Evolutionary conservation across 2,888 invertebrate genomes (phyloP), one percentile per base, ranked within the genome.

Genomic region (Lingula anatina): DNA sequence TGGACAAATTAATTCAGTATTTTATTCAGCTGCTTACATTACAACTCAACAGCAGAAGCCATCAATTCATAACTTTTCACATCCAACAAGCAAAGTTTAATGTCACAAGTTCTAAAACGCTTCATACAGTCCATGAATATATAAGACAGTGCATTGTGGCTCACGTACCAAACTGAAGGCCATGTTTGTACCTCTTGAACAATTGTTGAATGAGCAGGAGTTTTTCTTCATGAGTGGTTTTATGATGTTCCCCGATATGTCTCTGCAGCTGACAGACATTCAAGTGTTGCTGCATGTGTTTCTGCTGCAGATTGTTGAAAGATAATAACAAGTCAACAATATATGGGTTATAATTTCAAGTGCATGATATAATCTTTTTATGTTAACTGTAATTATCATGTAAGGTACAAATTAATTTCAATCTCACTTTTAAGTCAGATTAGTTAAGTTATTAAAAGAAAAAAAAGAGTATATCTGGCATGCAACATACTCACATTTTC

Each of bases 221-320:
- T 50, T 83, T 79, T 53, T 71, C 66, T 5, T 66, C 64, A 28
- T 45, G 73, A 0, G 81, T 69, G 26, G 85, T 70, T 15, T 82
- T 80, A 49, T 83, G 80, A 66, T 86, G 85, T 38, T 80, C 77
- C 3, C 89, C 89, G 50, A 87, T 84, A 62, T 87, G 82, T 3
- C 89, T 82, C 66, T 86, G 84, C 43, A 90, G 79, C 68, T 88
- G 86, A 39, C 90, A 70, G 44, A 87, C 86, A 53, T 87, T 86
- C 51, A 92, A 83, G 68, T 92, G 91, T 47, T 86, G 83, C 66
- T 89, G 88, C 83, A 92, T 86, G 76, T 88, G 86, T 62, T 86
- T 73, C n/a, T 68, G 61, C 76, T 78, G 54, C 7, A 59, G 55
- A 41, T n/a, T n/a, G n/a, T n/a, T n/a, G n/a, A 40, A 42, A 45